phyloP scores from a whole-genome alignment of 2,113 vertebrate species.

The Crotalus viridis region DNA sequence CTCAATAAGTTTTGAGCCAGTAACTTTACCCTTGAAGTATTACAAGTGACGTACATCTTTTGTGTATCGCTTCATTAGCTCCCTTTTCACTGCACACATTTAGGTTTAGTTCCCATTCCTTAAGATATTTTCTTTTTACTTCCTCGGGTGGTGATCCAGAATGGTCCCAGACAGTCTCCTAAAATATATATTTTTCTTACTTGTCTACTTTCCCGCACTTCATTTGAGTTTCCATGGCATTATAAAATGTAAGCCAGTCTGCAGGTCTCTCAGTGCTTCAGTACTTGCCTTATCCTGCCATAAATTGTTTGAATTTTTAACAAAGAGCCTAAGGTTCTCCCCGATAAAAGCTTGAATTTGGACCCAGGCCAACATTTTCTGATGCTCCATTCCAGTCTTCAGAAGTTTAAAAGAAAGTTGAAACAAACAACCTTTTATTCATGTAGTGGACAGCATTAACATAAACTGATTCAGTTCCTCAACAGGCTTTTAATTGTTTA shows the following conservation, averaged over 20 bases:
- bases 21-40: background rate
- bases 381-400: too few species aligned
- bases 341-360: background rate
- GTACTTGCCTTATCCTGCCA: background rate
- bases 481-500: background rate
- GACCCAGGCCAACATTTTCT: background rate
- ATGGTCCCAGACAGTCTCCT: background rate
- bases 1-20: background rate
- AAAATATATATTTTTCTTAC: background rate
- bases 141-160: background rate
- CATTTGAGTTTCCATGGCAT: background rate
- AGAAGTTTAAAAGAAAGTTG: background rate
- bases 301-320: background rate
- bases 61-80: fast-evolving
- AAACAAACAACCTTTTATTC: background rate
- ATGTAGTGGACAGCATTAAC: background rate
- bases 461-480: background rate
- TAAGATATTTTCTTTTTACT: background rate
- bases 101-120: slow-evolving; percentile 5
- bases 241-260: background rate
- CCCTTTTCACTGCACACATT: background rate
- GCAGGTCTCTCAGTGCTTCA: background rate
- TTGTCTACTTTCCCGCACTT: background rate
- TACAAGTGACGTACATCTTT: background rate
- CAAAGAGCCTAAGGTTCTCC: background rate